Evolutionary conservation across 2,888 invertebrate genomes (phyloP).

Genomic region (Belgica antarctica): DNA sequence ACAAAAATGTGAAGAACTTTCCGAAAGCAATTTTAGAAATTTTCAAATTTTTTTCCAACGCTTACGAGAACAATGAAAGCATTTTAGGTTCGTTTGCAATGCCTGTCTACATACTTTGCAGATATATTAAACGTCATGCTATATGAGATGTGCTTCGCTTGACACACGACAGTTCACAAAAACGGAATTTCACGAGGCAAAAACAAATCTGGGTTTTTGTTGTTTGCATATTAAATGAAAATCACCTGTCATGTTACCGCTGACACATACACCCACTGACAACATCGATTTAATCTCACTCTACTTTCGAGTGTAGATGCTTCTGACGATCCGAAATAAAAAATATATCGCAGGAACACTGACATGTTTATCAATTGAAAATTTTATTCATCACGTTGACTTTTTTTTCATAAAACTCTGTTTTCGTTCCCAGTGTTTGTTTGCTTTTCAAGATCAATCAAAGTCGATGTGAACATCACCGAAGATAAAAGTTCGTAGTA

Average conservation of each 20-base stretch:
- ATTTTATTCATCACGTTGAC: conserved; percentile 36
- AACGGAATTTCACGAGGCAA: too few relatives aligned
- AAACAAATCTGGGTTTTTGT: not conserved
- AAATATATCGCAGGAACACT: not conserved
- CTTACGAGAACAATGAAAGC: not conserved
- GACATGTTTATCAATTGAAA: conserved; percentile 23
- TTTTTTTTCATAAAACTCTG: conserved; percentile 12
- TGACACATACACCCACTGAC: conserved; percentile 16
- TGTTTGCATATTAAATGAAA: conserved; percentile 43
- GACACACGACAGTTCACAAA: not conserved
- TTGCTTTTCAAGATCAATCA: conserved; percentile 11
- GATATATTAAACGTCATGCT: not conserved
- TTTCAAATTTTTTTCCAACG: not conserved
- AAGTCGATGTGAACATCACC: not conserved
- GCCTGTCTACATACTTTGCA: not conserved
- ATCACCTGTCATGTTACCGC: conserved; percentile 42
- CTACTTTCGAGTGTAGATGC: not conserved
- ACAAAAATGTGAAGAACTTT: too few relatives aligned
- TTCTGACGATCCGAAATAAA: conserved; percentile 1
- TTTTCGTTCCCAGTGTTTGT: not conserved
- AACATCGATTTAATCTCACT: not conserved
- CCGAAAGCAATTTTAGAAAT: not conserved
- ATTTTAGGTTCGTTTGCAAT: not conserved
- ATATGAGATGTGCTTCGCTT: not conserved
- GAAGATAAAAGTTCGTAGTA: not conserved